phyloP scores from a whole-genome alignment of 2,113 vertebrate species.

The Lates calcarifer region DNA sequence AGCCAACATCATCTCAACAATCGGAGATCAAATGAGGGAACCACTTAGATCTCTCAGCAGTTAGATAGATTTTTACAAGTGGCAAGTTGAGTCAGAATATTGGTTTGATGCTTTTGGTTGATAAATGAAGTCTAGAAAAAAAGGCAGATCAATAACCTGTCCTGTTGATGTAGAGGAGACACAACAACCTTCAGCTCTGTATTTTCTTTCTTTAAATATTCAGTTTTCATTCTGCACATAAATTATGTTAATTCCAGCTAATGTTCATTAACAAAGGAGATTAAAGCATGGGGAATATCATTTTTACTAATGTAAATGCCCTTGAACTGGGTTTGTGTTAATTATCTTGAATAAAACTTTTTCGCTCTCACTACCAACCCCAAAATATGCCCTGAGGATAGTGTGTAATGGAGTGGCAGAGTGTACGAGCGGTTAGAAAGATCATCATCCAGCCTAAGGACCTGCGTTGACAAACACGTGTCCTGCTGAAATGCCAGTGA shows the following conservation, averaged over 20 bases:
- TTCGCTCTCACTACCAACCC: background rate
- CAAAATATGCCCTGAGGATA: slow-evolving; percentile 9
- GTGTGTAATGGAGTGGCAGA: slow-evolving; percentile 17
- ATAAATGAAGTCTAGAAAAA: slow-evolving; percentile 8
- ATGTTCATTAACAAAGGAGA: slow-evolving; percentile 2
- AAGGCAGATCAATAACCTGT: background rate
- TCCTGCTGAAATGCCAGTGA: background rate
- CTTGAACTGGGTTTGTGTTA: too few species aligned
- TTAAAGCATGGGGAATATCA: background rate
- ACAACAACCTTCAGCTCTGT: background rate
- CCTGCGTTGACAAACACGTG: background rate
- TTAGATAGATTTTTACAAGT: slow-evolving; percentile 6
- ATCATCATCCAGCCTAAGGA: slow-evolving; percentile 9
- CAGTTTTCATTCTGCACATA: background rate
- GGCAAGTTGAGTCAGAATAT: background rate
- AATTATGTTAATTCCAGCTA: background rate
- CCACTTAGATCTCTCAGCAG: background rate
- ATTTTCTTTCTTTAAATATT: background rate
- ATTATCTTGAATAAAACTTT: background rate
- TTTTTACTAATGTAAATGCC: too few species aligned
- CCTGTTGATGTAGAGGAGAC: slow-evolving; percentile 17
- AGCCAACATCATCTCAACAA: background rate
- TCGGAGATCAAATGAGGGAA: slow-evolving; percentile 16
- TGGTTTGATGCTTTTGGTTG: slow-evolving; percentile 7
- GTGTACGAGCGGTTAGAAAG: background rate